Percentiles rank a stretch among this genome's conserved stretches.
Evolutionary conservation across 2,888 invertebrate genomes (phyloP).

Genomic region (Poecilobothrus nobilitatus): DNA sequence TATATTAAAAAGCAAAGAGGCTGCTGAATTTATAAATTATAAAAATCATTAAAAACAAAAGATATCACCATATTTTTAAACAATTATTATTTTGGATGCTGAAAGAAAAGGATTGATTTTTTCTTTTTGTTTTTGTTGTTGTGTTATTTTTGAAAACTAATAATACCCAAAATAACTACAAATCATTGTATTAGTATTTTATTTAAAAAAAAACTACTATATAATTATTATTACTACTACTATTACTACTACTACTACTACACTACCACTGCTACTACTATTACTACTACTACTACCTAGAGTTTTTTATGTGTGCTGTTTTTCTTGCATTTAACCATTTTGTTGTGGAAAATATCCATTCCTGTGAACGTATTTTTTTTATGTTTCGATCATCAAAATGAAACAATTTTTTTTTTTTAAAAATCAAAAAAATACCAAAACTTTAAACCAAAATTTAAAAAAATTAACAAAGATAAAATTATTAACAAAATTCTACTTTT

Average conservation of each 20-base stretch:
- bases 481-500: neutral
- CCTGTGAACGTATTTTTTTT: neutral
- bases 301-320: slow-evolving; percentile 1
- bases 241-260: too few species aligned
- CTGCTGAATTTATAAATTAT: too few species aligned
- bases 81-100: neutral
- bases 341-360: neutral
- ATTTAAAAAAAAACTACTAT: too few species aligned
- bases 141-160: too few species aligned
- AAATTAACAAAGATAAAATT: neutral
- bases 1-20: neutral
- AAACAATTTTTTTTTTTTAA: neutral
- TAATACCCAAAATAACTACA: too few species aligned
- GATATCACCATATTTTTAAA: too few species aligned
- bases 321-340: neutral
- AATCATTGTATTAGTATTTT: too few species aligned
- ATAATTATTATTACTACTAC: too few species aligned
- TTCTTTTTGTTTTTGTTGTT: neutral
- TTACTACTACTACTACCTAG: neutral
- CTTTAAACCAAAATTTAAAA: neutral
- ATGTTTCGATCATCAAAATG: neutral
- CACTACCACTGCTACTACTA: too few species aligned
- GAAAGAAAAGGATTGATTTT: neutral
- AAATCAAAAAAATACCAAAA: too few species aligned
- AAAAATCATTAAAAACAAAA: too few species aligned